Evolutionary conservation across 2,888 invertebrate genomes (phyloP).

Genomic region (Ischnus inquisitorius): DNA sequence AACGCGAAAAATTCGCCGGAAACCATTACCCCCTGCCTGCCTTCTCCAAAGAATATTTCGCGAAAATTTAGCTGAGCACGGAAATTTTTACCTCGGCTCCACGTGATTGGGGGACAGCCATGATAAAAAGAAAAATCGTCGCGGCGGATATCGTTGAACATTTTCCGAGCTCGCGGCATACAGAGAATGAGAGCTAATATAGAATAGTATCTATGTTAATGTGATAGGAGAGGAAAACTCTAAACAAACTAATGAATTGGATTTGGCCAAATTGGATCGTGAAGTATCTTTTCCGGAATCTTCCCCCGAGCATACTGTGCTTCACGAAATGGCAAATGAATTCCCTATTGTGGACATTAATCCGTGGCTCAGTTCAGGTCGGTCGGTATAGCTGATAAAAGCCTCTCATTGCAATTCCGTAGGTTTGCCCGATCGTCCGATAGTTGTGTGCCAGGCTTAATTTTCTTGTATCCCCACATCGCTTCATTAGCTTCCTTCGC

Average conservation of each 20-base stretch:
- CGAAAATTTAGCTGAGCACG: conserved; percentile 43
- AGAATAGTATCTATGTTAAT: conserved; percentile 59
- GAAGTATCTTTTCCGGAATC: conserved; percentile 13
- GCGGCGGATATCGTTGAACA: conserved; percentile 43
- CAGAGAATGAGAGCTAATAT: conserved; percentile 64
- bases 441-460: background rate
- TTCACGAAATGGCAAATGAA: background rate
- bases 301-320: background rate
- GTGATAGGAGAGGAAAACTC: conserved; percentile 22
- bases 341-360: background rate
- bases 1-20: conserved; percentile 40
- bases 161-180: conserved; percentile 43
- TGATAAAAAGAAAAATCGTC: conserved; percentile 39
- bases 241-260: conserved; percentile 62
- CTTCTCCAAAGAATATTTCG: conserved; percentile 48
- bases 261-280: conserved; percentile 43
- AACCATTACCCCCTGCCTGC: conserved; percentile 35
- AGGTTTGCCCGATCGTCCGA: background rate
- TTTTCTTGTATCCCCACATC: background rate
- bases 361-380: background rate
- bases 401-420: background rate
- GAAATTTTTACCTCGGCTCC: conserved; percentile 26
- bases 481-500: background rate
- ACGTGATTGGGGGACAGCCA: conserved; percentile 20
- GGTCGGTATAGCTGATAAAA: background rate